phyloP scores from a whole-genome alignment of 1,140 invertebrate species.

The Bombus superbus region DNA sequence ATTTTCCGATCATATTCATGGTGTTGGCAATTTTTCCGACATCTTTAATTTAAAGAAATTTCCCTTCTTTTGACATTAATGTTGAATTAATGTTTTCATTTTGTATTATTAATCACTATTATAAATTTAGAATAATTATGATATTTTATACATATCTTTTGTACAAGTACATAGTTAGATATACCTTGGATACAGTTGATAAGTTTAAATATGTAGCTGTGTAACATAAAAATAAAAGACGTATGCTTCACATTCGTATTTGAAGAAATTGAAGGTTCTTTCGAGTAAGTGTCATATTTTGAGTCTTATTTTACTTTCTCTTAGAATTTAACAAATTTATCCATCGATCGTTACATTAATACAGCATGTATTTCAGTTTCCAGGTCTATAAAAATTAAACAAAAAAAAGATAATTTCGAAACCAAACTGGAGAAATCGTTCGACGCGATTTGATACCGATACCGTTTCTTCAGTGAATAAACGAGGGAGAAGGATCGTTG shows the following conservation, averaged over 20 bases:
- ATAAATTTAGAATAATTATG: neutral
- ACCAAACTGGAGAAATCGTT: slow-evolving; percentile 54
- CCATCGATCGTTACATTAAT: neutral
- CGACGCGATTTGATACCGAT: slow-evolving; percentile 60
- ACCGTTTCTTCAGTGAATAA: slow-evolving; percentile 38
- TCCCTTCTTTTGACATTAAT: neutral
- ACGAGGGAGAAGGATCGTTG: neutral
- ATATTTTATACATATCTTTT: neutral
- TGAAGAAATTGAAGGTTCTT: slow-evolving; percentile 46
- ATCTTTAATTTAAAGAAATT: neutral
- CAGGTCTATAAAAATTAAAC: slow-evolving; percentile 13
- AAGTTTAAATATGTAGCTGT: slow-evolving; percentile 7
- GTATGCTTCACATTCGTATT: slow-evolving; percentile 8
- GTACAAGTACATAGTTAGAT: neutral
- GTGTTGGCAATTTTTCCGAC: neutral
- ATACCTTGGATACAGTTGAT: neutral
- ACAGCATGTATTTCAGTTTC: slow-evolving; percentile 20
- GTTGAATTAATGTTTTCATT: neutral
- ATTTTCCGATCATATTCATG: too few relatives aligned
- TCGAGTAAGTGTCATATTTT: slow-evolving; percentile 52
- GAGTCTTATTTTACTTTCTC: neutral
- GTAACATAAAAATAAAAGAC: slow-evolving; percentile 60
- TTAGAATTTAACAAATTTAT: slow-evolving; percentile 5
- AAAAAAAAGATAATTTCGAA: slow-evolving; percentile 45
- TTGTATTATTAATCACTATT: neutral